Percentiles rank a stretch among this genome's conserved stretches.
phyloP scores from a whole-genome alignment of 2,888 invertebrate genomes.

The Chironomus tentans region DNA sequence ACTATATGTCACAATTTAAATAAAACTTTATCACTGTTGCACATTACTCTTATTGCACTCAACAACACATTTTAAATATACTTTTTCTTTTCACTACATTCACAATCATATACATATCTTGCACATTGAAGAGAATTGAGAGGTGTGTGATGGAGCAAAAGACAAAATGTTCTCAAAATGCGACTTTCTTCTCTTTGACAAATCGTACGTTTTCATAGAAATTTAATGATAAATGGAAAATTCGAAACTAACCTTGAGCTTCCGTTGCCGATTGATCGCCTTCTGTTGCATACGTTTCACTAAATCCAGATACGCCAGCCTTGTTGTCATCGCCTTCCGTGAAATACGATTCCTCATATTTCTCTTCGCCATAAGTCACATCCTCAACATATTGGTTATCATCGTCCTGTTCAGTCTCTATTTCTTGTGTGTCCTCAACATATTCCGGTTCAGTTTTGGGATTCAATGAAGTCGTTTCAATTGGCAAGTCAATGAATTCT shows the following conservation, averaged over 20 bases:
- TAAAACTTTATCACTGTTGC: too few relatives aligned
- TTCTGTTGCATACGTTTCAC: constrained; percentile 34
- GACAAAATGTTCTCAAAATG: constrained; percentile 5
- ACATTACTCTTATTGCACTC: not conserved
- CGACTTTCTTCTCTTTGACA: not conserved
- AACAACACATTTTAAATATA: not conserved
- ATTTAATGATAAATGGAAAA: constrained; percentile 2
- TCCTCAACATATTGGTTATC: constrained; percentile 57
- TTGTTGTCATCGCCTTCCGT: constrained; percentile 40
- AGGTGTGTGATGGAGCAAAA: constrained; percentile 10
- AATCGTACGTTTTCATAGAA: not conserved
- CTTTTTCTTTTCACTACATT: not conserved
- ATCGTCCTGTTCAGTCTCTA: constrained; percentile 52
- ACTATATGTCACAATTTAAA: too few relatives aligned
- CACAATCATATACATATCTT: not conserved
- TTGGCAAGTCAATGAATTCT: constrained; percentile 43
- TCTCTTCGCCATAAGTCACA: constrained; percentile 57
- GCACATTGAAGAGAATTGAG: not conserved
- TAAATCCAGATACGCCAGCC: constrained; percentile 31
- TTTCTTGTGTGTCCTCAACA: constrained; percentile 51
- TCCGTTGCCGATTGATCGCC: constrained; percentile 41
- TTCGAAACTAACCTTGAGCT: constrained; percentile 43
- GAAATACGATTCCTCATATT: constrained; percentile 43
- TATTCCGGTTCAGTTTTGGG: constrained; percentile 61
- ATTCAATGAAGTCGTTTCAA: constrained; percentile 41